Percentiles rank a stretch among this genome's conserved stretches.
These are phyloP conservation scores for Unio delphinus DNA, from an alignment of 2,888 invertebrate genomes.

Conservation along the genomic window DNA sequence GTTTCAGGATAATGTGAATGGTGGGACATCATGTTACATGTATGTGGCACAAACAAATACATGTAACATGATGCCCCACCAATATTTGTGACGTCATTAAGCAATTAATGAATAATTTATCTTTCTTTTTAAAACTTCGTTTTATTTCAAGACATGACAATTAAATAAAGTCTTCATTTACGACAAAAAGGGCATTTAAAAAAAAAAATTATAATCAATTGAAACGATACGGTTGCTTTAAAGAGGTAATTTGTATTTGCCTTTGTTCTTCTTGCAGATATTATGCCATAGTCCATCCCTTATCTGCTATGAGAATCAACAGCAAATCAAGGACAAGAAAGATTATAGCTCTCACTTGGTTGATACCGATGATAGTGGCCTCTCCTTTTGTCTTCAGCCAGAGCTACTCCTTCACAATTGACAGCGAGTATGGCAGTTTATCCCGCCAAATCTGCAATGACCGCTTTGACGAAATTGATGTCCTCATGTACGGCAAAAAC, in stretches of 20 bases:
- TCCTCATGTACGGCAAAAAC: slow-evolving; percentile 39
- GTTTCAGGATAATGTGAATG: too few relatives aligned
- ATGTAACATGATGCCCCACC: too few relatives aligned
- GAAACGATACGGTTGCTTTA: neutral
- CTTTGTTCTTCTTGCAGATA: slow-evolving; percentile 64
- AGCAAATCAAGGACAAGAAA: slow-evolving; percentile 68
- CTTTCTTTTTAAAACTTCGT: too few relatives aligned
- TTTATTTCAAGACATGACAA: too few relatives aligned
- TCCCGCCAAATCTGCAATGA: slow-evolving; percentile 70
- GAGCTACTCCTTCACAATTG: slow-evolving; percentile 56
- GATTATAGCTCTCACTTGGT: slow-evolving; percentile 71
- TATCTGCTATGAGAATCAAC: slow-evolving; percentile 69
- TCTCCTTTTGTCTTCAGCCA: slow-evolving; percentile 54
- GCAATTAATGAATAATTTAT: neutral
- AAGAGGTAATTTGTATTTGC: neutral
- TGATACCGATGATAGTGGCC: slow-evolving; percentile 59
- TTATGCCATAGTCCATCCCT: slow-evolving; percentile 73
- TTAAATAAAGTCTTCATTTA: too few relatives aligned
- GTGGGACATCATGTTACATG: too few relatives aligned
- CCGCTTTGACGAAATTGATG: slow-evolving; percentile 68
- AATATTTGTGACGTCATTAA: neutral
- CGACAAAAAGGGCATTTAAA: neutral
- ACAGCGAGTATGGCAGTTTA: slow-evolving; percentile 68
- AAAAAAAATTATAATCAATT: too few relatives aligned
- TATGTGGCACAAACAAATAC: too few relatives aligned